Evolutionary conservation across 2,888 invertebrate genomes (phyloP), one percentile per base, ranked within the genome.

Genomic region (Sarcophaga variegata): DNA sequence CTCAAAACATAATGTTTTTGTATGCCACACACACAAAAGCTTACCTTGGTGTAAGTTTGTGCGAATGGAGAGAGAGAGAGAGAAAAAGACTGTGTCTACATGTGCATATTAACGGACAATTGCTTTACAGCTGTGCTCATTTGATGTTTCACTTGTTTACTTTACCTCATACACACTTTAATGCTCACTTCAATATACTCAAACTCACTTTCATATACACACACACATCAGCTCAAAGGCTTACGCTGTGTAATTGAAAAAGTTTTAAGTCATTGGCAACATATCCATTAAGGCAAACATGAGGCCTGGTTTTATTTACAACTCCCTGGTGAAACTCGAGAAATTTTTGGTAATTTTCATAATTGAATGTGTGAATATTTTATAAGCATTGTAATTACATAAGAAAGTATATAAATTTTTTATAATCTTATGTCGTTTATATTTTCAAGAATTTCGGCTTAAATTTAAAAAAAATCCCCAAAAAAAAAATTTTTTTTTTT

Each of bases 31-130:
- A 54, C 12, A 54, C 10, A 17, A 4, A 49, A 0, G 54, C 5
- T 12, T 54, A 5, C 4, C 4, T 54, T 17, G 12, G 14, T 54
- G 54, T 54, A 54, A 2, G 17, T 54, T 14, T 22, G 22, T 22
- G 22, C 22, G 22, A 10, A 14, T 54, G 4, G 54, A 14, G 5
- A 14, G 14, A 14, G 17, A 14, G 3, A 14, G 70, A 45, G 8
- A 22, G 27, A 60, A 14, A 45, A 14, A 27, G 63, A 14, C 3
- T 37, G 27, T 27, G 12, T n/a, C n/a, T 67, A 17, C 83, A 80
- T 76, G 62, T 80, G 80, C 76, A 75, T 71, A 66, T 81, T 84
- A 80, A 71, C 64, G 76, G 71, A 66, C 75, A 84, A 80, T 84
- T 84, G 80, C 75, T 80, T 79, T 76, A 71, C 75, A 80, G 70